Percentiles rank a stretch among this genome's conserved stretches.
These are phyloP conservation scores for Cotesia congregata DNA, from an alignment of 2,888 invertebrate species.

Conservation along the genomic window DNA sequence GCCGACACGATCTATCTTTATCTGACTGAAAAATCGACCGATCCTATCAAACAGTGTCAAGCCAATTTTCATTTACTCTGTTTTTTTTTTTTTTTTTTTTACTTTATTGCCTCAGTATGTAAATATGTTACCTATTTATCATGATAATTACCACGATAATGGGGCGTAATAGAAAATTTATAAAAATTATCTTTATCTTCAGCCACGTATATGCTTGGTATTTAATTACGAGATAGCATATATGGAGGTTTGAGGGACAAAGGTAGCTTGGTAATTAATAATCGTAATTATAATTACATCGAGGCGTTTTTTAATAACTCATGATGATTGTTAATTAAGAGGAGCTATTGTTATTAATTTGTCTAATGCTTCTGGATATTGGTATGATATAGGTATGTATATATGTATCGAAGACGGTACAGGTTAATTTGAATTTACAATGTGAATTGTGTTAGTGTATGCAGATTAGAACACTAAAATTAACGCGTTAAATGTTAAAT, in stretches of 20 bases:
- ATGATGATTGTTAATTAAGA: not conserved
- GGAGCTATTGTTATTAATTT: not conserved
- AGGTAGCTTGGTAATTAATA: too few species aligned
- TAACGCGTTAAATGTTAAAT: not conserved
- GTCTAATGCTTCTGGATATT: not conserved
- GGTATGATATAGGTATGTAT: not conserved
- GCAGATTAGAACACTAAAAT: not conserved
- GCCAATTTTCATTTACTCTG: not conserved
- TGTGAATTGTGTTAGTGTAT: not conserved
- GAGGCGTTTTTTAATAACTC: not conserved
- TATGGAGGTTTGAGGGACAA: not conserved
- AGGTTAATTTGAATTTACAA: not conserved
- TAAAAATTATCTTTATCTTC: not conserved
- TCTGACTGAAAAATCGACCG: constrained; percentile 23
- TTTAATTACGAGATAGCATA: not conserved
- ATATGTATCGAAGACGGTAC: not conserved
- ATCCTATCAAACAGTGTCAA: constrained; percentile 10
- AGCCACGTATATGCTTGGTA: not conserved
- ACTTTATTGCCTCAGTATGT: not conserved
- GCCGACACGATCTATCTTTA: constrained; percentile 60
- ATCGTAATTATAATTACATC: not conserved
- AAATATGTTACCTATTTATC: not conserved
- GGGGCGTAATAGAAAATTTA: not conserved
- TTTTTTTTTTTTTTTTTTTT: not conserved
- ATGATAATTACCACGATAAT: not conserved